Percentiles rank a stretch among this genome's conserved stretches.
Evolutionary conservation across 2,113 vertebrate genomes (phyloP).

Genomic region (Syrmaticus mikado): DNA sequence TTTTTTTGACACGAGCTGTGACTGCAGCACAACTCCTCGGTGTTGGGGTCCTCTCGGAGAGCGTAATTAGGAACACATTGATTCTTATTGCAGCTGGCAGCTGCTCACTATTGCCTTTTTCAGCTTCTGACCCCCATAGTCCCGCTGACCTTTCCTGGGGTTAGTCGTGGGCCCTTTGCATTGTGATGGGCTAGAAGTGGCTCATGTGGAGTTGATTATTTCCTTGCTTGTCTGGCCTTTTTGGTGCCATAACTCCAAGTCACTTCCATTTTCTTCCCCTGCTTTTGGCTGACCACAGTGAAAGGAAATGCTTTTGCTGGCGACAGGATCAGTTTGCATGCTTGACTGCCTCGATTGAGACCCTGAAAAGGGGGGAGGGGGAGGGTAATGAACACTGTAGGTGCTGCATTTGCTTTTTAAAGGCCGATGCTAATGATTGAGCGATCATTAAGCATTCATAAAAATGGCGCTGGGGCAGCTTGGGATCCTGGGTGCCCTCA

Average conservation of each 20-base stretch:
- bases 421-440: constrained; percentile 39
- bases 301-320: constrained; percentile 79
- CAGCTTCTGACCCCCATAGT: constrained; percentile 77
- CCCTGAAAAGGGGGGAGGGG: constrained; percentile 51
- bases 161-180: constrained; percentile 80
- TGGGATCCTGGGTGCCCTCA: too few relatives aligned
- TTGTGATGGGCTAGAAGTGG: constrained; percentile 84
- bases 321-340: constrained; percentile 70
- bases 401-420: constrained; percentile 57
- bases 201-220: constrained; percentile 95
- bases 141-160: constrained; percentile 84
- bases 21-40: neutral
- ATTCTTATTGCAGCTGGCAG: constrained; percentile 76
- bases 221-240: constrained; percentile 88
- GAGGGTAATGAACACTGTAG: constrained; percentile 47
- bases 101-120: constrained; percentile 76
- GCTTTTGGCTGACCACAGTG: constrained; percentile 71
- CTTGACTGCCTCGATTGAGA: constrained; percentile 68
- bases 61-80: constrained; percentile 80
- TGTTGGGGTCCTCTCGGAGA: constrained; percentile 7
- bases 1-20: neutral
- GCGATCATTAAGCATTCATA: constrained; percentile 30
- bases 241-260: constrained; percentile 80
- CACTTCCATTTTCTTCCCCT: constrained; percentile 79
- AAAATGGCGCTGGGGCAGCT: neutral